Evolutionary conservation across 2,797 vertebrate species (phyloP).

Genomic region (Lerista edwardsae): DNA sequence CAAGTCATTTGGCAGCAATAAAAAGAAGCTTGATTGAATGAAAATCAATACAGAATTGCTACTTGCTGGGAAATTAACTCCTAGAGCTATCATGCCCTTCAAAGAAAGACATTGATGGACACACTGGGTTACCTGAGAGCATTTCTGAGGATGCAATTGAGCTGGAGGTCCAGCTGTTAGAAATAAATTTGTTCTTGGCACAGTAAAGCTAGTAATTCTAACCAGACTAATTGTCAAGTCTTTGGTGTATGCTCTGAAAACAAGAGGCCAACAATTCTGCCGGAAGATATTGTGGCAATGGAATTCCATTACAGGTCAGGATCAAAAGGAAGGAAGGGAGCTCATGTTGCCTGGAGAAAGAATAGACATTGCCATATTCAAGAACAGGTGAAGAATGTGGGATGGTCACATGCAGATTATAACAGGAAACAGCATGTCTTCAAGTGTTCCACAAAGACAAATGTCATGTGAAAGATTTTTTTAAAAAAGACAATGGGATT

Average conservation of each 20-base stretch:
- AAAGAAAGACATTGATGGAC: slow-evolving; percentile 43
- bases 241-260: slow-evolving; percentile 6
- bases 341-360: not conserved
- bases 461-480: not conserved
- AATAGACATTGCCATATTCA: not conserved
- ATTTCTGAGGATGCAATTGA: slow-evolving; percentile 31
- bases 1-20: slow-evolving; percentile 54
- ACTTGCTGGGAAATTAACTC: slow-evolving; percentile 60
- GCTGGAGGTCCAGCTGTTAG: slow-evolving; percentile 30
- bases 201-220: not conserved
- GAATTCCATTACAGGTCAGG: slow-evolving; percentile 1
- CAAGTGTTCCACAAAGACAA: not conserved
- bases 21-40: slow-evolving; percentile 56
- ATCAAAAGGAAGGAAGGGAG: not conserved
- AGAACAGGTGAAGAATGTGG: not conserved
- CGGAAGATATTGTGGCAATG: not conserved
- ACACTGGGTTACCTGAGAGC: slow-evolving; percentile 29
- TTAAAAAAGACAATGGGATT: not conserved
- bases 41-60: slow-evolving; percentile 64
- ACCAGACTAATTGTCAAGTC: not conserved
- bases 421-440: not conserved
- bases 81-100: slow-evolving; percentile 41
- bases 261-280: not conserved
- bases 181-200: slow-evolving; percentile 8
- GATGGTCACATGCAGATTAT: not conserved